Evolutionary conservation across 2,797 vertebrate species (phyloP), one percentile per base, ranked within the genome.

Genomic region (Sebastes aleutianus): DNA sequence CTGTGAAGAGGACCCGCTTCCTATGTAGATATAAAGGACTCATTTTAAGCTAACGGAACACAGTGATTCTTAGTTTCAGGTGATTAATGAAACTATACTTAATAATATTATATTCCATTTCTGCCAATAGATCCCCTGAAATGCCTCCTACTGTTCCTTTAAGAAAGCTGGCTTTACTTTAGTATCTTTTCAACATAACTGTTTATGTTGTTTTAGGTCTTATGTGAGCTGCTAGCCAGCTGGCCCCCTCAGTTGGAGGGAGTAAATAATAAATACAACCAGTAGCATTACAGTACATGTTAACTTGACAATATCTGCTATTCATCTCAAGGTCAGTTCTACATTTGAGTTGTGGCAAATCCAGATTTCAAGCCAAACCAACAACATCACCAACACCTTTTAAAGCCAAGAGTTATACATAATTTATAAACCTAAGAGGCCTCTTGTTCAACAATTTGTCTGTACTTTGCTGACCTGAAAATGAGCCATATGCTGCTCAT

Each of bases 71-170:
- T 0, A 39, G 39, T 43, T 43, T 43, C 39, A 16, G 39, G 39
- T 43, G 39, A 43, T 43, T 43, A 36, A 12, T 43, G 39, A 16
- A 43, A 16, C 0, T 0, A 43, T 43, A 43, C 39, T 43, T 43
- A 43, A 43, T 1, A 53, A 53, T 53, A 53, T 53, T 20, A 5
- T 53, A 20, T n/a, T 53, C 20, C 50, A 53, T 53, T 53, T 53
- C 50, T 53, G 8, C 50, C 20, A 53, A 4, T 53, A 53, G 20
- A n/a, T 53, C 20, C 0, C 0, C 50, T n/a, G 20, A 53, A 53
- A n/a, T n/a, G 50, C 50, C 5, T 4, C 8, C 0, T 0, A 53
- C 27, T 0, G 58, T 29, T 26, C 27, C 58, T 61, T 31, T 14
- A 31, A 53, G 26, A 53, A 20, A 36, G 6, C 24, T 27, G 18